Evolutionary conservation across 2,113 vertebrate species (phyloP).

Genomic region (Pantherophis guttatus): DNA sequence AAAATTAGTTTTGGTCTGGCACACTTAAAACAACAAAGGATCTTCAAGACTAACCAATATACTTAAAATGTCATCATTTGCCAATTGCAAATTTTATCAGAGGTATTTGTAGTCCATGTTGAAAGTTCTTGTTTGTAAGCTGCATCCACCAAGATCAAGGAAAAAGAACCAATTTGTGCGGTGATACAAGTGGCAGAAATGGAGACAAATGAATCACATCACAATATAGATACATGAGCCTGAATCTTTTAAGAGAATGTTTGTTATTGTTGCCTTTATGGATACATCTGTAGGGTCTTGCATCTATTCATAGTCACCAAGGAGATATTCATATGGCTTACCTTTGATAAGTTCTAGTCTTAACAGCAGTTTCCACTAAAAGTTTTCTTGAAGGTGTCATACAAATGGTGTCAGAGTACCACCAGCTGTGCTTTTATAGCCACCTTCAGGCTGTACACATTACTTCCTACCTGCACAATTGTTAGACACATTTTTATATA

Average conservation of each 20-base stretch:
- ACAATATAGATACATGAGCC: background rate
- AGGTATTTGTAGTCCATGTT: background rate
- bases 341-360: background rate
- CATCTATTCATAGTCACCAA: background rate
- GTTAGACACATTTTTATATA: background rate
- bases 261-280: background rate
- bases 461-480: background rate
- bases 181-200: background rate
- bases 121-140: background rate
- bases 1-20: background rate
- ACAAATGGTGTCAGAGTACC: background rate
- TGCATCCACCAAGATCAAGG: background rate
- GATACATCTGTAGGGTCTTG: background rate
- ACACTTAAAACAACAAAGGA: background rate
- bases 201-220: background rate
- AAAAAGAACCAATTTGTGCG: background rate
- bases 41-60: background rate
- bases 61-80: background rate
- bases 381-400: background rate
- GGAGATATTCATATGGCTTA: background rate
- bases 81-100: background rate
- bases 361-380: background rate
- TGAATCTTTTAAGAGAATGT: background rate
- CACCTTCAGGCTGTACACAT: background rate
- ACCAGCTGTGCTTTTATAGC: conserved; percentile 8